phyloP scores from a whole-genome alignment of 2,113 vertebrate species.

The Sisor rabdophorus region DNA sequence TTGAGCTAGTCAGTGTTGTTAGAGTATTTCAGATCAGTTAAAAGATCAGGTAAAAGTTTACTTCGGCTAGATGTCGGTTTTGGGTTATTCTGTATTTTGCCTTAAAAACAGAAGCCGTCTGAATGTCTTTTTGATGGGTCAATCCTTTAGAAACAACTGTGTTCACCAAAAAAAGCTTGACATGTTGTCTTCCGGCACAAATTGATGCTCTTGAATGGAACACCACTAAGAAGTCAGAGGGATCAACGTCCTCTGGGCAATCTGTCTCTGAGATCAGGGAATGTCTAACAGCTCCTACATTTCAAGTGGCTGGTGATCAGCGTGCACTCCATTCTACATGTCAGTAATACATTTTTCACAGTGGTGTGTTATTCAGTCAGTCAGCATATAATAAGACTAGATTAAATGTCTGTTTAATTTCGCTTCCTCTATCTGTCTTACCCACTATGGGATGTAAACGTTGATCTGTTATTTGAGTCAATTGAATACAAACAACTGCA shows the following conservation, averaged over 20 bases:
- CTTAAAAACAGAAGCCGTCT: not conserved
- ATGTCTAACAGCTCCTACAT: constrained; percentile 5
- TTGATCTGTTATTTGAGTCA: not conserved
- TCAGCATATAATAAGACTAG: not conserved
- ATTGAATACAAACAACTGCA: not conserved
- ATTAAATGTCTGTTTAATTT: not conserved
- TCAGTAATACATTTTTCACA: not conserved
- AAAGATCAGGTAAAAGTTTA: not conserved
- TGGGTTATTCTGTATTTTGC: not conserved
- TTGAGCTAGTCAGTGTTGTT: not conserved
- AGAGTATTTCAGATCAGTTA: not conserved
- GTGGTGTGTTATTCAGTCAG: not conserved
- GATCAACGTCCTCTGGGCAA: not conserved
- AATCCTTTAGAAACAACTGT: not conserved
- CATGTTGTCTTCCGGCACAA: not conserved
- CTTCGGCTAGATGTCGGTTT: not conserved
- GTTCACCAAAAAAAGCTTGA: not conserved
- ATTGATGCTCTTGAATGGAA: not conserved
- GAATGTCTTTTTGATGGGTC: not conserved
- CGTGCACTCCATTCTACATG: not conserved
- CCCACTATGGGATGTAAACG: not conserved
- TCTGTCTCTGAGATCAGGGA: not conserved
- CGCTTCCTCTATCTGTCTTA: not conserved
- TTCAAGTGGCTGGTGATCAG: constrained; percentile 1
- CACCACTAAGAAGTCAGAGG: not conserved